phyloP scores from a whole-genome alignment of 2,113 vertebrate species.

The Oryzias celebensis region DNA sequence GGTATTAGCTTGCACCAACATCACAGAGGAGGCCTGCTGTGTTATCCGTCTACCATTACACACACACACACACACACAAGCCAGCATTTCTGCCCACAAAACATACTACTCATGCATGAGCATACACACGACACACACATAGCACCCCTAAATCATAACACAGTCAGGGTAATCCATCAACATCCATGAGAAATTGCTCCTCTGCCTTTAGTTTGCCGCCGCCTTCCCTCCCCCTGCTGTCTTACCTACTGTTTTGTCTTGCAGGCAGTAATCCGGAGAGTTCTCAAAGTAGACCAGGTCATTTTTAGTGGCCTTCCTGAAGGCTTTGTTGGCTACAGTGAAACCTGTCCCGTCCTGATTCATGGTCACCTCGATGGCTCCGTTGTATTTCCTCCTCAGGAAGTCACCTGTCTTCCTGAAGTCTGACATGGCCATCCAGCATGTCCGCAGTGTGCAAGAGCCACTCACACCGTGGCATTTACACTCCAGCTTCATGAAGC shows the following conservation, averaged over 20 bases:
- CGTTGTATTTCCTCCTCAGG: conserved; percentile 91
- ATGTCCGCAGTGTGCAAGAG: conserved; percentile 95
- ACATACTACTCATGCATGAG: conserved; percentile 65
- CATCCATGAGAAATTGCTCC: conserved; percentile 46
- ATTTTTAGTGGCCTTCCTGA: conserved; percentile 91
- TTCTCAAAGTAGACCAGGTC: conserved; percentile 98
- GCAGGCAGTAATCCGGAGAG: conserved; percentile 95
- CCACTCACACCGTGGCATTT: conserved; percentile 97
- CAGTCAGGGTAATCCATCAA: conserved; percentile 64
- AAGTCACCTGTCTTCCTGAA: conserved; percentile 95
- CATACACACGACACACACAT: conserved; percentile 55
- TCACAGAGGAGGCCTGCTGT: conserved; percentile 63
- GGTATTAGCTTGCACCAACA: conserved; percentile 72
- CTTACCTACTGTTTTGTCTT: conserved; percentile 96
- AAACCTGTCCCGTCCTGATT: conserved; percentile 97
- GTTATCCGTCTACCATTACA: conserved; percentile 61
- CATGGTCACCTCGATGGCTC: conserved; percentile 95
- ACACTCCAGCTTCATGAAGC: conserved; percentile 96
- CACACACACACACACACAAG: conserved; percentile 44
- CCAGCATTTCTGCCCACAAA: conserved; percentile 44
- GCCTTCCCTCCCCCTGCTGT: conserved; percentile 4
- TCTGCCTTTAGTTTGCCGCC: conserved; percentile 25
- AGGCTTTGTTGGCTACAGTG: conserved; percentile 92
- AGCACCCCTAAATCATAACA: conserved; percentile 58
- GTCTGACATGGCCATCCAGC: conserved; percentile 95